These are phyloP conservation scores for Hippocampus kuda DNA, from an alignment of 2,797 vertebrate species.

Conservation along the genomic window DNA sequence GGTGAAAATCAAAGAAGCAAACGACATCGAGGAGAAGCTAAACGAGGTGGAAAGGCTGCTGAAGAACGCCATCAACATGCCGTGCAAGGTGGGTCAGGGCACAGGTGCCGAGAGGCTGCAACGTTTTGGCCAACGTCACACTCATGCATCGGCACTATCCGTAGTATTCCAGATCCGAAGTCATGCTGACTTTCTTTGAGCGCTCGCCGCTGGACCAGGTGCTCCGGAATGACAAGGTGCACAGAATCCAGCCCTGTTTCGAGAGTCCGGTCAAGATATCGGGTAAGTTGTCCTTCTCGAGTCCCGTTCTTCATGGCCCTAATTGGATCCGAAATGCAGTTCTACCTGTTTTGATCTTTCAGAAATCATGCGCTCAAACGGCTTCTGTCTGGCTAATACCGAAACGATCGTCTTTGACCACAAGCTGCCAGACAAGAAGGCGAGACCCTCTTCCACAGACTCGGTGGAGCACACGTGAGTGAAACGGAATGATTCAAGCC, in stretches of 20 bases:
- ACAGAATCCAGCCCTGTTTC: constrained; percentile 90
- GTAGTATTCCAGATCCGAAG: constrained; percentile 94
- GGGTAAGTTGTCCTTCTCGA: constrained; percentile 55
- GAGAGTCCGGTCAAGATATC: constrained; percentile 93
- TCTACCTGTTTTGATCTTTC: constrained; percentile 23
- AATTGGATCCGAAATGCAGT: background rate
- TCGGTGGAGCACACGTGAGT: constrained; percentile 81
- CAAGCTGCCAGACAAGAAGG: constrained; percentile 77
- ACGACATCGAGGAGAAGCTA: constrained; percentile 85
- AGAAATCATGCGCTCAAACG: constrained; percentile 98
- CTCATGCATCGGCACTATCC: background rate
- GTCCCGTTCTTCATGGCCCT: background rate
- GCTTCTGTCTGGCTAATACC: constrained; percentile 95
- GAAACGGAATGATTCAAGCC: background rate
- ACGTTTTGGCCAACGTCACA: background rate
- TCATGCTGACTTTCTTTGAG: constrained; percentile 95
- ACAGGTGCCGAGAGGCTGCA: background rate
- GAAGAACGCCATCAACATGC: constrained; percentile 87
- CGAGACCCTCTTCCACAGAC: constrained; percentile 80
- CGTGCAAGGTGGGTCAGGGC: constrained; percentile 75
- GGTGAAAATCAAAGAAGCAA: constrained; percentile 86
- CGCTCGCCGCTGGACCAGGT: constrained; percentile 92
- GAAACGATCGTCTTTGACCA: constrained; percentile 95
- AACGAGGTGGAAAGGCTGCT: constrained; percentile 91
- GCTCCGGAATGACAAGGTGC: constrained; percentile 86